Conservation (phyloP, 2,797 vertebrate genomes). For the Eremophila alpestris region DNA sequence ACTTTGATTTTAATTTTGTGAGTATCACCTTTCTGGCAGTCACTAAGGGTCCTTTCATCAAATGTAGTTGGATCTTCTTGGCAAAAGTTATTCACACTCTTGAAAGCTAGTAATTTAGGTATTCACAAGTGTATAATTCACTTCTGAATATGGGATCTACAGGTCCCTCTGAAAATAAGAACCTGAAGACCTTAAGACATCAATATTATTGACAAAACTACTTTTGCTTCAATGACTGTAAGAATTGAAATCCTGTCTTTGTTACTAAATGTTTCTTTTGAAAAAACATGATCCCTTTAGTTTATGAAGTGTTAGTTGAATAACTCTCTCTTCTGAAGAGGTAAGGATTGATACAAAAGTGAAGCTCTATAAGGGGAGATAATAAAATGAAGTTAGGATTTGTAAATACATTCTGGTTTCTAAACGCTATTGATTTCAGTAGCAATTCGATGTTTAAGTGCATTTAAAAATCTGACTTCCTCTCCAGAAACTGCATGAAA, state of each 20-base stretch:
- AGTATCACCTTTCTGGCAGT: neutral
- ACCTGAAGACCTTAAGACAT: neutral
- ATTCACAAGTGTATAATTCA: neutral
- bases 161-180: neutral
- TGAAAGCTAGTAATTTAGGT: neutral
- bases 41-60: neutral
- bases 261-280: neutral
- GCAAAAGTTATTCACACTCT: neutral
- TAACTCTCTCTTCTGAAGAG: neutral
- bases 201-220: neutral
- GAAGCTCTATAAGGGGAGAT: neutral
- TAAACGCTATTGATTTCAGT: neutral
- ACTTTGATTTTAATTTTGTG: neutral
- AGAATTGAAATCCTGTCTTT: neutral
- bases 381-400: neutral
- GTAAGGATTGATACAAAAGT: neutral
- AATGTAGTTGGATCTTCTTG: neutral
- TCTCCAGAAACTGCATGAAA: neutral
- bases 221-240: neutral
- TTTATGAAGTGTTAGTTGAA: neutral
- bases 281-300: neutral
- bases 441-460: neutral
- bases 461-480: neutral
- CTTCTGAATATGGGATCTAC: neutral
- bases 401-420: neutral